Conservation (phyloP, 1,140 invertebrate genomes). For the Aphelenchoides fujianensis region DNA sequence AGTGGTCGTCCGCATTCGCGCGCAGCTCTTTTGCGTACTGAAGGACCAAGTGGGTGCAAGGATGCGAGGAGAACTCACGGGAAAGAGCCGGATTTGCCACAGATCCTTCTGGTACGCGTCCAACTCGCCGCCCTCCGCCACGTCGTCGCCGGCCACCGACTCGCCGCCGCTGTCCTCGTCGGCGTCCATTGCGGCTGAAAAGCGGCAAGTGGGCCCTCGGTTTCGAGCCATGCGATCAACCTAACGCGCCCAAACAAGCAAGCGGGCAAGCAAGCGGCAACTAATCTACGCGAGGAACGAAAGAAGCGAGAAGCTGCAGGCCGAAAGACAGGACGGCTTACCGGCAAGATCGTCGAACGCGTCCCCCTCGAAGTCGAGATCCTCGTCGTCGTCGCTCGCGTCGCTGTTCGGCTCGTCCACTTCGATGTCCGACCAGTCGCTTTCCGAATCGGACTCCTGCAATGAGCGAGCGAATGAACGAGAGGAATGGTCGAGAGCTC, state of each 20-base stretch:
- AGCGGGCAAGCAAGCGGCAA: too few species aligned
- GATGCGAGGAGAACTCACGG: background rate
- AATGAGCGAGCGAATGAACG: background rate
- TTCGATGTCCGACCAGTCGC: too few species aligned
- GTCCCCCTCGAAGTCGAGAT: constrained; percentile 12
- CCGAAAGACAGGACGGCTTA: too few species aligned
- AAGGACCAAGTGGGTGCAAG: background rate
- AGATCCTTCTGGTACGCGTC: constrained; percentile 24
- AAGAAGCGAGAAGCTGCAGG: too few species aligned
- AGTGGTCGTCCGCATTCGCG: constrained; percentile 36
- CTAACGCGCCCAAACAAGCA: background rate
- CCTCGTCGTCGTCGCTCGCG: background rate
- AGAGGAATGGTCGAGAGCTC: too few species aligned
- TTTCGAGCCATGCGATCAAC: background rate
- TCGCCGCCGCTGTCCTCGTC: background rate
- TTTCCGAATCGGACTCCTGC: background rate
- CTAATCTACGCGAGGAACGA: too few species aligned
- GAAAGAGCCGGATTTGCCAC: constrained; percentile 32
- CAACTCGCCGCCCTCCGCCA: background rate
- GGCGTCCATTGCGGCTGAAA: constrained; percentile 7
- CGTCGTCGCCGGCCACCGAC: constrained; percentile 7
- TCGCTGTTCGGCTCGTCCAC: constrained; percentile 7
- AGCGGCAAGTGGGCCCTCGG: background rate
- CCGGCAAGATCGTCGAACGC: background rate
- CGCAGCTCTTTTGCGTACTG: constrained; percentile 29